Evolutionary conservation across 2,797 vertebrate genomes (phyloP), one percentile per base, ranked within the genome.

Genomic region (Sorex maritimensis): DNA sequence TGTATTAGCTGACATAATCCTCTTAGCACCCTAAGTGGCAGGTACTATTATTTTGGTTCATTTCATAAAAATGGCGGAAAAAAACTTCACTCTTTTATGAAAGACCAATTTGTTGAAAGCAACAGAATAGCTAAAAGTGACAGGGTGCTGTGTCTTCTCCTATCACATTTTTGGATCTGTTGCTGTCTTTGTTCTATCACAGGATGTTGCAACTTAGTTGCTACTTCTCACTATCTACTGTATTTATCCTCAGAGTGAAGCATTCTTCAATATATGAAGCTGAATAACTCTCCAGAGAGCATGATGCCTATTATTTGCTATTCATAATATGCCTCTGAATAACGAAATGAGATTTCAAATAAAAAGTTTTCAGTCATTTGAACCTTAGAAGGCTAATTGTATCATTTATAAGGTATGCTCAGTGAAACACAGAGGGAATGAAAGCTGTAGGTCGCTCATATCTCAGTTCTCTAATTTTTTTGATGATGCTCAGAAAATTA

Each of bases 281-380:
- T n/a, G 13, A 67, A 28, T 28, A 28, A 28, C 4, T 94, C 83
- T 94, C 3, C 24, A 21, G 41, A 58, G 11, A 52, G 8, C 23
- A 74, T 3, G 10, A 30, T 93, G 2, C 30, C 74, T 90, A 19
- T 38, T 34, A 90, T 41, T 84, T 61, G 79, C 17, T 86, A 67
- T 34, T 46, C 68, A 30, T 77, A 8, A 15, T 5, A 77, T 72
- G 5, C 67, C 90, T 86, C 82, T 52, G 21, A 85, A 85, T 38
- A 91, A 67, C 34, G 72, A 11, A 93, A 34, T 82, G 5, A 38
- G 28, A 74, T 55, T 82, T 94, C 52, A 80, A 90, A 41, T 55
- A 8, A 30, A 79, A 85, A 28, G 1, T 10, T 49, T 84, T 83
- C 58, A 80, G 1, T 4, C 23, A 52, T 92, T 85, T 84, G 34